Base-by-base conservation (phyloP, 2,888 invertebrate species). In the Spodoptera exigua region DNA sequence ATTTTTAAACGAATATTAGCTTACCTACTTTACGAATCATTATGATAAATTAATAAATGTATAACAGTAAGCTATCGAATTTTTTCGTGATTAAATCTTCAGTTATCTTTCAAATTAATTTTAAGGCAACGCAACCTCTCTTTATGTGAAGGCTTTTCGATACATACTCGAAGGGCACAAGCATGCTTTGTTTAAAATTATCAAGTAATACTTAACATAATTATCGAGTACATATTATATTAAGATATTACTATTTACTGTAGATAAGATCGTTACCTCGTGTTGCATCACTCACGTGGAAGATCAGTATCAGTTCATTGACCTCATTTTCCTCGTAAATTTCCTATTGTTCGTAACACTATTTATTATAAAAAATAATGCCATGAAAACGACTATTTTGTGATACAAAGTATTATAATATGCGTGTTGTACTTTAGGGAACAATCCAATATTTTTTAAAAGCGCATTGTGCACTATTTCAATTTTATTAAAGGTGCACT, bases 191-290 rank as follows among this genome's bases (percentile, higher is more conserved):
- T 27, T 46, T 13, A 16, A 47, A 39, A 32, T 9, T 13, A 39
- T 52, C 16, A 14, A 66, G 52, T 58, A 65, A 66, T 63, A 76
- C 72, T 77, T 75, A 78, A 76, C 70, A 80, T 74, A 76, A 74
- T 78, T 77, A 80, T 74, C 64, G 65, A 57, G 67, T 48, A 67
- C 51, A 46, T 40, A 70, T 49, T 37, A 68, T 55, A 53, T 56
- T 55, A 36, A 53, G 39, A 49, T 39, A 71, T 43, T 54, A 49
- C 18, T 51, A 52, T 56, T 34, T 36, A 41, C 12, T 66, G 64
- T 44, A 62, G 83, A 85, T 84, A 82, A 82, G 80, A 82, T 82
- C 76, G 77, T 66, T 54, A 59, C 57, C 61, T 44, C 43, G 16
- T 36, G 51, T 76, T 77, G 74, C 68, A 70, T 73, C 69, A 77